phyloP scores from a whole-genome alignment of 2,888 invertebrate genomes.

The Trypoxylon attenuatum region DNA sequence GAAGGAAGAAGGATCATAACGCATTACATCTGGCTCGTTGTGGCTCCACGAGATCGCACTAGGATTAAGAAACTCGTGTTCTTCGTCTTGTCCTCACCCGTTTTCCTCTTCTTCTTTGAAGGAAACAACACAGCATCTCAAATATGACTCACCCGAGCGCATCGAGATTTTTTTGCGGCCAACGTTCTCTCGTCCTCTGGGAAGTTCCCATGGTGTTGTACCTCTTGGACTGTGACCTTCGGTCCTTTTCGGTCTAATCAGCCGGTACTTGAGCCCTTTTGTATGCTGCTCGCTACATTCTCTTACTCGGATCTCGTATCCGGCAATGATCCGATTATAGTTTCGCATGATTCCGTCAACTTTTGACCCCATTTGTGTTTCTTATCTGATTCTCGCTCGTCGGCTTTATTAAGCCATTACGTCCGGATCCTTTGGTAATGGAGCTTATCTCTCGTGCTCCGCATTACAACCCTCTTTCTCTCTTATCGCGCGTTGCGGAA shows the following conservation, averaged over 20 bases:
- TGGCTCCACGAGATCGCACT: not conserved
- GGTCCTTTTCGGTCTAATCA: conserved; percentile 8
- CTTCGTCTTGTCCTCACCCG: conserved; percentile 1
- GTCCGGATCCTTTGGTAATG: not conserved
- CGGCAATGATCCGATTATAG: conserved; percentile 43
- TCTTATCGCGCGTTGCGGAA: too few relatives aligned
- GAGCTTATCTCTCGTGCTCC: not conserved
- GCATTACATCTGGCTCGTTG: conserved; percentile 16
- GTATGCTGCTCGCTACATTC: conserved; percentile 11
- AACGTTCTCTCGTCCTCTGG: conserved; percentile 1
- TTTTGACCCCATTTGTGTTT: conserved; percentile 11
- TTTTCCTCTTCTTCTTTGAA: not conserved
- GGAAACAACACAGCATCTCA: not conserved
- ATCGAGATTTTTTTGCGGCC: not conserved
- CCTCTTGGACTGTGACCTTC: conserved; percentile 2
- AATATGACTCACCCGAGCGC: not conserved
- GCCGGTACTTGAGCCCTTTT: not conserved
- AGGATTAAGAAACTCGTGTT: not conserved
- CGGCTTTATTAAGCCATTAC: not conserved
- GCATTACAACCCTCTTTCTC: not conserved
- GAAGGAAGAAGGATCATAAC: conserved; percentile 37
- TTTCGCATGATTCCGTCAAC: conserved; percentile 33
- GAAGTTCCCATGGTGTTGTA: conserved; percentile 3
- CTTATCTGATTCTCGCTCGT: not conserved
- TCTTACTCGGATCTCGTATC: conserved; percentile 28